Percentiles rank a stretch among this genome's conserved stretches.
Conservation (phyloP, 35 echinoderm and acorn worm genomes). For the Nesometra sesokonis region DNA sequence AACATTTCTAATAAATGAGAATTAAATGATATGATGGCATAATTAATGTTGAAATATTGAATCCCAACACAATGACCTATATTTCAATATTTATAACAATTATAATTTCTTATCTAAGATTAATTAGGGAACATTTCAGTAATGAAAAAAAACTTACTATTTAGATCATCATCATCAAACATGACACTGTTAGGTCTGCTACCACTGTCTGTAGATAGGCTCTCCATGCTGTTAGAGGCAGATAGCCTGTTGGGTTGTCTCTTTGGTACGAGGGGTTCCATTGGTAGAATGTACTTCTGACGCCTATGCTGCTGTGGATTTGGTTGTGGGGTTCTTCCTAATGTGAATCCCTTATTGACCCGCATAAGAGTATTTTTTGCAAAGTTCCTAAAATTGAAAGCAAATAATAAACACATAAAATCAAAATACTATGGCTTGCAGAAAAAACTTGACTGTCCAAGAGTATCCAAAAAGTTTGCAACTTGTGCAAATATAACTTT, state of each 20-base stretch:
- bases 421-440: no score
- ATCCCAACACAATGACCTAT: no score
- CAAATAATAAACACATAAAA: no score
- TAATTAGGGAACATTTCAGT: no score
- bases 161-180: constrained; percentile 80
- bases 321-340: neutral
- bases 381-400: neutral
- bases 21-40: no score
- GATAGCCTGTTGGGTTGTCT: neutral
- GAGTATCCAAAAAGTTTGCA: no score
- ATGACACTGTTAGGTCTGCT: constrained; percentile 74
- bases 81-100: no score
- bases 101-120: no score
- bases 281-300: constrained; percentile 48
- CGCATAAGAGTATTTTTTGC: constrained; percentile 82
- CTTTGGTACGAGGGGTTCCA: constrained; percentile 13
- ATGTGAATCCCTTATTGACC: neutral
- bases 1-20: no score
- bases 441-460: no score
- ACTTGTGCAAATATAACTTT: no score
- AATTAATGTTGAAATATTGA: no score
- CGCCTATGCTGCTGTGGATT: neutral
- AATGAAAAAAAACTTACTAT: constrained; percentile 51
- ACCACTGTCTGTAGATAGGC: constrained; percentile 37
- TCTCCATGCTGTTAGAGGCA: constrained; percentile 34